Evolutionary conservation across 1,140 invertebrate genomes (phyloP).

Genomic region (Ceratosolen fusciceps): DNA sequence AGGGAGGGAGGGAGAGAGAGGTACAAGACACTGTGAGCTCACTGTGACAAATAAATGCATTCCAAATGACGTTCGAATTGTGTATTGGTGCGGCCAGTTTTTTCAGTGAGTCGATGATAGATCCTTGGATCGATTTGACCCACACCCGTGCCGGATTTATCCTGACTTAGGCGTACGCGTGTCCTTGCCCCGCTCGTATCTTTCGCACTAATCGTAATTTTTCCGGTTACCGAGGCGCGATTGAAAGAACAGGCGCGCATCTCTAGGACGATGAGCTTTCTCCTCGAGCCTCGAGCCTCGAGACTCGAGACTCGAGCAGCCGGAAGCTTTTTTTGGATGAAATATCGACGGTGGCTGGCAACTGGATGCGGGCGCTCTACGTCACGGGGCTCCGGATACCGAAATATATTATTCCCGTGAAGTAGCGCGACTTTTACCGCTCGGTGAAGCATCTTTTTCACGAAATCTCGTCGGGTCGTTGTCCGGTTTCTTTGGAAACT

Average conservation of each 20-base stretch:
- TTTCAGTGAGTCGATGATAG: neutral
- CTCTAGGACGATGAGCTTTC: too few relatives aligned
- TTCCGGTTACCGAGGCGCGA: neutral
- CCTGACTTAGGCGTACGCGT: neutral
- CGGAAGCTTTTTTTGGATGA: neutral
- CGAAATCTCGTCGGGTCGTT: neutral
- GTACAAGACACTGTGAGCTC: neutral
- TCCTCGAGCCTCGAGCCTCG: neutral
- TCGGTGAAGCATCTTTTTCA: neutral
- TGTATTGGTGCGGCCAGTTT: neutral
- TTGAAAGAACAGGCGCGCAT: neutral
- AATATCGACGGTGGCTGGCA: neutral
- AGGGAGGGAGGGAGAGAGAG: neutral
- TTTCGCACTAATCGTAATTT: neutral
- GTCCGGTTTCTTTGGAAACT: slow-evolving; percentile 7
- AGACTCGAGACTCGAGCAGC: neutral
- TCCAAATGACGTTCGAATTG: neutral
- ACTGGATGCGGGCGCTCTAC: neutral
- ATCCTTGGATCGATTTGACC: neutral
- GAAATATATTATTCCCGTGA: neutral
- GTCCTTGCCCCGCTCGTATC: neutral
- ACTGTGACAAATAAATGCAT: slow-evolving; percentile 12
- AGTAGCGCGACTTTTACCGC: neutral
- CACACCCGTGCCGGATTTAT: neutral
- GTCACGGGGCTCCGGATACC: neutral